These are phyloP conservation scores for Anolis sagrei DNA, from an alignment of 2,113 vertebrate species.

Conservation along the genomic window DNA sequence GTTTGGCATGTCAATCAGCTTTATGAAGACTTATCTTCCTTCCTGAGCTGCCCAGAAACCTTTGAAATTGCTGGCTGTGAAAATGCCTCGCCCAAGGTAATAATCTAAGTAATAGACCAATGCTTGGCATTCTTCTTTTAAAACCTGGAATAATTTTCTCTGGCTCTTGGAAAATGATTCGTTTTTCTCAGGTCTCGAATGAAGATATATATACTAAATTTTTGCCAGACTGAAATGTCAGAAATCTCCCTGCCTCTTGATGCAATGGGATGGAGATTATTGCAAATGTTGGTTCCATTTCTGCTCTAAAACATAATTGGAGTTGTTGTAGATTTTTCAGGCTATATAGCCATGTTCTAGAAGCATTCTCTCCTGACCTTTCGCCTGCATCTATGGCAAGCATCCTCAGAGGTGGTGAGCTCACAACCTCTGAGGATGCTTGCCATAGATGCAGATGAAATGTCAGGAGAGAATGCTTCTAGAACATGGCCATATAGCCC, in stretches of 20 bases:
- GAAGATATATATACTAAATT: slow-evolving; percentile 30
- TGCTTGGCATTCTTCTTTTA: slow-evolving; percentile 20
- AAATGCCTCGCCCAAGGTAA: slow-evolving; percentile 16
- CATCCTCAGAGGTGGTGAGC: too few species aligned
- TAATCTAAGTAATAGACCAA: slow-evolving; percentile 35
- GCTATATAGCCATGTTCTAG: too few species aligned
- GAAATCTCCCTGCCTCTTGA: not conserved
- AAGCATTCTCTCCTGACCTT: too few species aligned
- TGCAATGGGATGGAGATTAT: not conserved
- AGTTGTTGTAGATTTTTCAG: too few species aligned
- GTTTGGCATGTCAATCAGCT: slow-evolving; percentile 22
- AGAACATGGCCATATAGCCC: too few species aligned
- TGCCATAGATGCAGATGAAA: too few species aligned
- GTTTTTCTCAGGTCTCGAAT: slow-evolving; percentile 2
- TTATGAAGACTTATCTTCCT: slow-evolving; percentile 29
- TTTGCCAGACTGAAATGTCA: slow-evolving; percentile 31
- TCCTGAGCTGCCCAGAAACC: slow-evolving; percentile 36
- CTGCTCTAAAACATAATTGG: not conserved
- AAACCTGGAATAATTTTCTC: slow-evolving; percentile 32
- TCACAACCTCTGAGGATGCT: too few species aligned
- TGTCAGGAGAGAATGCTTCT: too few species aligned
- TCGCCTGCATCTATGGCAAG: too few species aligned
- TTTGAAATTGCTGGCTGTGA: not conserved
- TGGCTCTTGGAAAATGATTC: slow-evolving; percentile 25
- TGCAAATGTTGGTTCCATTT: slow-evolving; percentile 6